Percentiles rank a stretch among this genome's conserved stretches.
Evolutionary conservation across 2,888 invertebrate genomes (phyloP).

Genomic region (Agonopterix arenella): DNA sequence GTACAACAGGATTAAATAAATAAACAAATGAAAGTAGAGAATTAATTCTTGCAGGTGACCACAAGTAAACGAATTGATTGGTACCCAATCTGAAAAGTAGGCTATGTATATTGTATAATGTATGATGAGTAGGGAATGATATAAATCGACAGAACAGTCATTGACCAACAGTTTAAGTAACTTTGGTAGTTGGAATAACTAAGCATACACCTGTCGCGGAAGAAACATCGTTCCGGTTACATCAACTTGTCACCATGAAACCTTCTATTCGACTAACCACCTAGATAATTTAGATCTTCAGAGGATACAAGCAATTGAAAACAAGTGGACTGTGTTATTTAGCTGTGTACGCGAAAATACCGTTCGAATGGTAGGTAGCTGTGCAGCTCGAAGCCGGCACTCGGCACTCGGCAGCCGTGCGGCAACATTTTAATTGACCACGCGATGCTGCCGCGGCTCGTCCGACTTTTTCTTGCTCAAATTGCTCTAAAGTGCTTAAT

Average conservation of each 20-base stretch:
- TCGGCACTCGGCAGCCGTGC: constrained; percentile 47
- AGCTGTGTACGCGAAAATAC: constrained; percentile 25
- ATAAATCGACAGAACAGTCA: too few species aligned
- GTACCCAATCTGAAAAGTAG: too few species aligned
- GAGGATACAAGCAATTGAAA: constrained; percentile 12
- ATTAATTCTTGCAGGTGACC: too few species aligned
- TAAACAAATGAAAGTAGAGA: too few species aligned
- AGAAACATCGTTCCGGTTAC: too few species aligned
- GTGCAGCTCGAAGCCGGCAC: constrained; percentile 14
- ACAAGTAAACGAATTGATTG: too few species aligned
- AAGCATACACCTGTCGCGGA: too few species aligned
- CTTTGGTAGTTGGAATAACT: too few species aligned
- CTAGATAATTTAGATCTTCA: neutral
- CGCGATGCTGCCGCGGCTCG: constrained; percentile 69
- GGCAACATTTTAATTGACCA: constrained; percentile 74
- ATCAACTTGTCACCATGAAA: neutral
- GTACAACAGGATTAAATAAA: too few species aligned
- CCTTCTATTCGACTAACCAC: neutral
- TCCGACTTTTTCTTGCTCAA: constrained; percentile 69
- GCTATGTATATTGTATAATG: too few species aligned
- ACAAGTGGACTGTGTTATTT: constrained; percentile 11
- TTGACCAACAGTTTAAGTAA: too few species aligned
- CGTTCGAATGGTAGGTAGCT: constrained; percentile 30
- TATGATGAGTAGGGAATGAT: too few species aligned
- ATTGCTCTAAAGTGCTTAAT: constrained; percentile 77